Base-by-base conservation (phyloP, 2,797 vertebrate genomes). In the Coccyzus lansbergi region DNA sequence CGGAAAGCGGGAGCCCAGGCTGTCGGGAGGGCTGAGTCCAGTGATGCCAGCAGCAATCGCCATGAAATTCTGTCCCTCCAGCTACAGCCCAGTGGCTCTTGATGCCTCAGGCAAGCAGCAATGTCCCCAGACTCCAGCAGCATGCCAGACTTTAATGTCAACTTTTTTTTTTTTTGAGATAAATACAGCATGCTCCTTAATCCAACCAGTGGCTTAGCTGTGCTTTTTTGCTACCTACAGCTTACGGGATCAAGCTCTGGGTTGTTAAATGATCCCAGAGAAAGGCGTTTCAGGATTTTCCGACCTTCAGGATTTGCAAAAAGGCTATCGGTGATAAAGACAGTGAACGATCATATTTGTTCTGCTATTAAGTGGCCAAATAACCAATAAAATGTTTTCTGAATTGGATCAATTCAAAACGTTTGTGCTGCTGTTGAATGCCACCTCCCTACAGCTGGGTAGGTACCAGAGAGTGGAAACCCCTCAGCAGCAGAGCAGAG, bases 371-470 rank as follows among this genome's bases (percentile, higher is more conserved):
- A 86, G 76, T 83, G 69, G 64, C 74, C 77, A 84, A 92, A 87
- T 91, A 88, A 92, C 19, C 82, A 85, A 72, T n/a, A 74, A 82
- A 83, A 33, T 59, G 69, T 95, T 94, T 91, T 76, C 95, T 86
- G 71, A 93, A 88, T 63, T 69, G 34, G 85, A 94, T 96, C 88
- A 10, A 71, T 92, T 93, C 46, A 82, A 69, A 97, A 88, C 90
- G 67, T 86, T 88, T 75, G 10, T 67, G 52, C 58, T 51, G 48
- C 51, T 82, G 22, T 88, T 51, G 31, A 96, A 87, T 83, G 84
- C 79, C 65, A 67, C 53, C 84, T 91, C 68, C 87, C 65, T 46
- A 77, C 49, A 92, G 82, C 75, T 68, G 88, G 83, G 80, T 85
- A 77, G 44, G 7, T 42, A 10, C 8, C 31, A 49, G 65, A 48